These are phyloP conservation scores for Cryptus armator DNA, from an alignment of 2,888 invertebrate genomes.

Conservation along the genomic window DNA sequence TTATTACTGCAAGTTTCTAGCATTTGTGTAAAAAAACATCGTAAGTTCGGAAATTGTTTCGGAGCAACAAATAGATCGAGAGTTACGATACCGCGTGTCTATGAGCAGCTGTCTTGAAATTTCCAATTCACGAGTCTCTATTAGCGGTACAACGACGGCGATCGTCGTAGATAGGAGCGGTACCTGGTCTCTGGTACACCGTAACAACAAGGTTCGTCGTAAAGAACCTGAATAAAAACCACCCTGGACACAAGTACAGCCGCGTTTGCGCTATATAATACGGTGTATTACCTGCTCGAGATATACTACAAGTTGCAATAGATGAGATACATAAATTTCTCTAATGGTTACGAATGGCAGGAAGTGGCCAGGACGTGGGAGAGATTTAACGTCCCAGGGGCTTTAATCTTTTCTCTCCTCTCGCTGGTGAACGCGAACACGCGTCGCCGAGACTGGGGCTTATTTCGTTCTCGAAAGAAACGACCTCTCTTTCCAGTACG, in stretches of 20 bases:
- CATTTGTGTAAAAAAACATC: too few relatives aligned
- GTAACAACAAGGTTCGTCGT: slow-evolving; percentile 35
- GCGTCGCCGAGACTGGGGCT: slow-evolving; percentile 48
- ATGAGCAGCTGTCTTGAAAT: not conserved
- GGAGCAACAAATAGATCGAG: too few relatives aligned
- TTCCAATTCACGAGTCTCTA: slow-evolving; percentile 32
- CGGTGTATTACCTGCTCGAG: slow-evolving; percentile 49
- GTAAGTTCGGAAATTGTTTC: too few relatives aligned
- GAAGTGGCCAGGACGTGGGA: slow-evolving; percentile 68
- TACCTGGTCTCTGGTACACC: slow-evolving; percentile 26
- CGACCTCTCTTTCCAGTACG: slow-evolving; percentile 6
- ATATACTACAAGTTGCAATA: slow-evolving; percentile 64
- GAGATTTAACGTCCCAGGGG: slow-evolving; percentile 64
- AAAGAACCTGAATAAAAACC: slow-evolving; percentile 56
- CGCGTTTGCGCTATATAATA: slow-evolving; percentile 27
- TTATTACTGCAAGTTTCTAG: too few relatives aligned
- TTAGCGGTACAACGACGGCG: slow-evolving; percentile 16
- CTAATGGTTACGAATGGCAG: slow-evolving; percentile 71
- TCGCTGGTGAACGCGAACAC: slow-evolving; percentile 40
- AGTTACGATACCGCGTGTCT: not conserved
- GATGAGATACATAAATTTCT: slow-evolving; percentile 67
- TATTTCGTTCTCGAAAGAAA: slow-evolving; percentile 41
- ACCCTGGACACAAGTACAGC: slow-evolving; percentile 27
- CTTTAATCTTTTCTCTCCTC: slow-evolving; percentile 60
- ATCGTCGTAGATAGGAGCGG: slow-evolving; percentile 1